These are phyloP conservation scores for Nycticebus coucang DNA, from an alignment of 2,113 vertebrate genomes.

Conservation along the genomic window DNA sequence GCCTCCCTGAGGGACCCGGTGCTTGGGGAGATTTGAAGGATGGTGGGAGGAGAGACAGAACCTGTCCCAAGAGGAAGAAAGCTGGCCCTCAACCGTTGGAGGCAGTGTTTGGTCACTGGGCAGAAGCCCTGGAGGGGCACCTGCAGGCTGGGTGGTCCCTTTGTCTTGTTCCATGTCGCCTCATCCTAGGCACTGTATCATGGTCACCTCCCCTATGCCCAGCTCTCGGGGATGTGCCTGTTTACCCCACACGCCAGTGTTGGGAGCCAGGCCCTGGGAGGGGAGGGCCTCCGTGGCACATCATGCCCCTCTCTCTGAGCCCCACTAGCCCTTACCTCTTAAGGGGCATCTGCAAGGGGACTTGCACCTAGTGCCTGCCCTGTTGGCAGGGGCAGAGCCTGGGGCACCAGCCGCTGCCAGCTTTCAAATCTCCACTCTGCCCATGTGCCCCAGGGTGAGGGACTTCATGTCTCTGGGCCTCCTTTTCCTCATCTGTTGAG, in stretches of 20 bases:
- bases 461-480: not conserved
- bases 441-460: not conserved
- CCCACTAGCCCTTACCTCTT: accelerated
- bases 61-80: not conserved
- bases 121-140: no score
- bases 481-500: not conserved
- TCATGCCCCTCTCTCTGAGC: not conserved
- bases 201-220: not conserved
- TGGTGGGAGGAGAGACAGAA: no score
- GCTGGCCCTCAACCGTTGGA: not conserved
- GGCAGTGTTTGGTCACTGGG: not conserved
- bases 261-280: not conserved
- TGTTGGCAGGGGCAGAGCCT: not conserved
- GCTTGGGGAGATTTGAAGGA: not conserved
- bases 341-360: not conserved
- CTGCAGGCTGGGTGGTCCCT: accelerated
- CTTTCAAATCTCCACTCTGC: not conserved
- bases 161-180: not conserved
- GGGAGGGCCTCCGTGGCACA: not conserved
- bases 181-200: accelerated
- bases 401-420: not conserved
- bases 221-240: not conserved
- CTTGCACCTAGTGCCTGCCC: no score
- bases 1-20: not conserved
- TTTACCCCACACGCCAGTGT: accelerated